Evolutionary conservation across 2,113 vertebrate genomes (phyloP), one percentile per base, ranked within the genome.

Genomic region (Sturnira hondurensis): DNA sequence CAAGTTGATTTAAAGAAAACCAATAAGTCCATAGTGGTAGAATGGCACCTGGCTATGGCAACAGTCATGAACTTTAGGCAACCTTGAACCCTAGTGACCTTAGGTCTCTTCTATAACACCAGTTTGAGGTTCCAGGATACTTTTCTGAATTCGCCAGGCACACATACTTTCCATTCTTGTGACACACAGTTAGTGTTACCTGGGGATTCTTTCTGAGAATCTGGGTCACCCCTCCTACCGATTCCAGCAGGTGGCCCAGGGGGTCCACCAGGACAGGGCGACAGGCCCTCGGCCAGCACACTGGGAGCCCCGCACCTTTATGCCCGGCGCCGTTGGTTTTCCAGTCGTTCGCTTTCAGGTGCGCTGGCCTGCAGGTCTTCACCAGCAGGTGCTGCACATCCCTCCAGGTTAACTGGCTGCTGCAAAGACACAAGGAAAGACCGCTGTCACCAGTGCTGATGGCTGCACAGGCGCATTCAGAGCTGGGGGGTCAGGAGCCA

Each of bases 331-430:
- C 99, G 0, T 99, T 99, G 96, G 98, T 99, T 93, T 99, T 99
- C 99, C 99, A 99, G 98, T 99, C 99, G 0, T 97, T 98, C 0
- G 99, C 99, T 96, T 99, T 98, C 93, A 99, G 98, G 94, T 99
- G 99, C 13, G 99, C 98, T 0, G 99, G 99, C 96, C 99, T 98
- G 0, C 99, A 99, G 0, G 99, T 99, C 98, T 98, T 99, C 71
- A 99, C 99, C 52, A 99, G 97, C 71, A 99, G 98, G 93, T 99
- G 99, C 80, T 99, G 99, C 14, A 99, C 99, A 0, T 99, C 99
- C 68, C 99, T 99, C 99, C 99, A 99, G 73, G 99, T 99, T 73
- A 99, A 97, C 93, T 99, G 97, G 86, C 98, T 98, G 97, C 99
- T 99, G 98, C 90, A 98, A 97, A 0, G 89, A 97, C 76, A 98